Evolutionary conservation across 2,797 vertebrate genomes (phyloP).

Genomic region (Pseudochaenichthys georgianus): DNA sequence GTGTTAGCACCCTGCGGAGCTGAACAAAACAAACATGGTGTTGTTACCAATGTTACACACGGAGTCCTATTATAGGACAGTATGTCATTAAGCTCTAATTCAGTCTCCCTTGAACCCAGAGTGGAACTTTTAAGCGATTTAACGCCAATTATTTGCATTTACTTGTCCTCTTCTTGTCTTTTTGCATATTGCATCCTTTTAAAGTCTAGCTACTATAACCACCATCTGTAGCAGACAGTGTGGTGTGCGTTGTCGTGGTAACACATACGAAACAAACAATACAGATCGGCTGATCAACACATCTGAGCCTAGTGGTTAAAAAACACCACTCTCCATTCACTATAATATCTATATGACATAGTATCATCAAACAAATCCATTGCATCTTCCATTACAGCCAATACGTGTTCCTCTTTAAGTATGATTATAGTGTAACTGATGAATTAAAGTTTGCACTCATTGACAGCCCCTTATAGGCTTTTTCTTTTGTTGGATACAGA

Average conservation of each 20-base stretch:
- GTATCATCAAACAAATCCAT: not conserved
- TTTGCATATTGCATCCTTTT: not conserved
- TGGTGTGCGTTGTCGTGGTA: not conserved
- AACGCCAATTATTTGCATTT: not conserved
- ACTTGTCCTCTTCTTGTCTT: not conserved
- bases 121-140: not conserved
- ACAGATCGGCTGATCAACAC: not conserved
- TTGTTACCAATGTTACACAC: not conserved
- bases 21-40: not conserved
- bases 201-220: too few relatives aligned
- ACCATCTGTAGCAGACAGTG: not conserved
- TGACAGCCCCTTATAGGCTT: conserved; percentile 10
- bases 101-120: not conserved
- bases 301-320: not conserved
- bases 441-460: conserved; percentile 21
- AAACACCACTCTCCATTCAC: not conserved
- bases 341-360: not conserved
- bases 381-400: not conserved
- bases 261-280: not conserved
- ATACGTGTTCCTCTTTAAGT: not conserved
- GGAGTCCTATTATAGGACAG: not conserved
- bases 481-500: conserved; percentile 21
- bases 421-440: conserved; percentile 10
- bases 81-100: not conserved
- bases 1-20: too few relatives aligned